A percentile compares a stretch with the other conserved stretches of the same genome.
phyloP scores from a whole-genome alignment of 1,140 invertebrate genomes.

The Scaptodrosophila lebanonensis region DNA sequence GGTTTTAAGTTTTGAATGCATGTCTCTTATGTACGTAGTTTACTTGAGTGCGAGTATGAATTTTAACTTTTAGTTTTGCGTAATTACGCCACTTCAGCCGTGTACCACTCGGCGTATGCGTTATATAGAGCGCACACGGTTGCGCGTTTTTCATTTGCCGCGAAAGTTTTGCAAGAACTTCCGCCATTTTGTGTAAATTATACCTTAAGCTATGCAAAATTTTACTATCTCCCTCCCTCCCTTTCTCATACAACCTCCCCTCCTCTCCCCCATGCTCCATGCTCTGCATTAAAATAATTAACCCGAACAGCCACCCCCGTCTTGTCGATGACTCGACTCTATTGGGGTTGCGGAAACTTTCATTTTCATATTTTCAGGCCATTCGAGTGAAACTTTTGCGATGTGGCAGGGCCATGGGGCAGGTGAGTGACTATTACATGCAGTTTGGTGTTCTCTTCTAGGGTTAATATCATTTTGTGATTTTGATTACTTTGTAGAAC shows the following conservation, averaged over 20 bases:
- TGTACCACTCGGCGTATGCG: slow-evolving; percentile 69
- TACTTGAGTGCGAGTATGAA: slow-evolving; percentile 73
- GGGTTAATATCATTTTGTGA: too few relatives aligned
- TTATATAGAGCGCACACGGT: slow-evolving; percentile 32
- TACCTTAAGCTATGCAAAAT: background rate
- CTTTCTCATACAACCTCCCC: too few relatives aligned
- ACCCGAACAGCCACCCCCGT: slow-evolving; percentile 24
- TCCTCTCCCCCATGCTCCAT: too few relatives aligned
- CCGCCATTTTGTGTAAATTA: slow-evolving; percentile 32
- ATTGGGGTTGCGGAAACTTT: too few relatives aligned
- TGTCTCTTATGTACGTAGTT: slow-evolving; percentile 64
- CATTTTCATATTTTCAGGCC: too few relatives aligned
- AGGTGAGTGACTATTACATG: too few relatives aligned
- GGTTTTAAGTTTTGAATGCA: slow-evolving; percentile 26
- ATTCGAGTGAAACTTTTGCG: too few relatives aligned
- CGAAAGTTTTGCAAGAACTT: slow-evolving; percentile 37
- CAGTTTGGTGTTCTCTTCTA: too few relatives aligned
- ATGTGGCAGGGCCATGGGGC: too few relatives aligned
- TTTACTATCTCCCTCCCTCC: background rate
- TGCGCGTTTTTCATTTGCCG: slow-evolving; percentile 42
- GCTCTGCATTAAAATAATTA: slow-evolving; percentile 63
- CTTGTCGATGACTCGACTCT: too few relatives aligned
- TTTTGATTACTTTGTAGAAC: too few relatives aligned
- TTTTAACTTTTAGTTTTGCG: slow-evolving; percentile 68
- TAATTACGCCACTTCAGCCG: slow-evolving; percentile 67